Conservation (phyloP, 2,113 vertebrate genomes). For the Indri indri region DNA sequence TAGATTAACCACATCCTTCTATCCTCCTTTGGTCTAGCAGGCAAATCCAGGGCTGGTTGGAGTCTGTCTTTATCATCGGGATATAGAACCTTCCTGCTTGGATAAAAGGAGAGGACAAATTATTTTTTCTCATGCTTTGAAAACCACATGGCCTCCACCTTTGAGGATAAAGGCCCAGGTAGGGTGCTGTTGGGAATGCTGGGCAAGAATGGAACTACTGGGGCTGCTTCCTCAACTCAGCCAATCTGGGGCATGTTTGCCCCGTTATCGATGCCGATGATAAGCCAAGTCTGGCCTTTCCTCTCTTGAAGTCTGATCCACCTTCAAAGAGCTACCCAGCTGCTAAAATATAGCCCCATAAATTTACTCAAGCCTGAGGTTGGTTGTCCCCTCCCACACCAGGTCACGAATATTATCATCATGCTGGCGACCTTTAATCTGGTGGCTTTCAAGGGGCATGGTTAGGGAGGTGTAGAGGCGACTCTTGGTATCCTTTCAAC, state of each 20-base stretch:
- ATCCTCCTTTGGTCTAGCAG: background rate
- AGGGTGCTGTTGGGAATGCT: background rate
- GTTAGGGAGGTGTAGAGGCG: background rate
- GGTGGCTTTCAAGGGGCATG: background rate
- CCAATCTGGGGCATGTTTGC: no score
- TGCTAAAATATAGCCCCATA: background rate
- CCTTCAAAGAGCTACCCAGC: background rate
- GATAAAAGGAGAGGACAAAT: background rate
- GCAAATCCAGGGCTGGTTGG: background rate
- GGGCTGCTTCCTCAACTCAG: background rate
- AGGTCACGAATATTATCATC: background rate
- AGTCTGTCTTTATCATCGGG: background rate
- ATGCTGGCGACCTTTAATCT: background rate
- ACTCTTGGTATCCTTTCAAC: background rate
- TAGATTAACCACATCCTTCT: background rate
- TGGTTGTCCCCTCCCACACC: background rate
- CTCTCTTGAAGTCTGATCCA: background rate
- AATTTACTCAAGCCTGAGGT: background rate
- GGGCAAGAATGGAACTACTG: background rate
- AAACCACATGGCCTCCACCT: background rate
- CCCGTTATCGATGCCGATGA: background rate
- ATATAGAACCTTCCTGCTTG: background rate
- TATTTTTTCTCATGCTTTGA: background rate
- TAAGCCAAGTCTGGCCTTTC: background rate
- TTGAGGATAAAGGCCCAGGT: background rate